Conservation (phyloP, 2,888 invertebrate species). For the Philereme transversata region DNA sequence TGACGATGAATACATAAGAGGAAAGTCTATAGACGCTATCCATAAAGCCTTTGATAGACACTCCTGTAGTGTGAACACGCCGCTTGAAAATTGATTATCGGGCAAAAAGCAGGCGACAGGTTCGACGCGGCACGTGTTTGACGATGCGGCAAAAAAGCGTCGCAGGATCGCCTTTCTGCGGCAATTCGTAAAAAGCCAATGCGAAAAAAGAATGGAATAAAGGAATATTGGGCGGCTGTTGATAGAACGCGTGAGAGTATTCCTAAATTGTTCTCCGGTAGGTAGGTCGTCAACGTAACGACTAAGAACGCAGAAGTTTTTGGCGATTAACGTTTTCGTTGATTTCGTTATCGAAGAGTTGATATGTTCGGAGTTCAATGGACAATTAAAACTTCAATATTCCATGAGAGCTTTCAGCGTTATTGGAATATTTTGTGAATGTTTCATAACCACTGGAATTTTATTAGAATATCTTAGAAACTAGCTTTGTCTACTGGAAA, state of each 20-base stretch:
- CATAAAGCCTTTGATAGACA: slow-evolving; percentile 18
- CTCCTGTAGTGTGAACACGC: slow-evolving; percentile 41
- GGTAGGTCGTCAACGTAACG: slow-evolving; percentile 1
- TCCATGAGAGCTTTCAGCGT: too few species aligned
- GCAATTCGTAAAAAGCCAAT: slow-evolving; percentile 37
- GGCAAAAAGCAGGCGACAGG: slow-evolving; percentile 55
- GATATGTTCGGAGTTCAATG: too few species aligned
- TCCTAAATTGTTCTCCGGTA: slow-evolving; percentile 11
- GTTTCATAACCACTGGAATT: too few species aligned
- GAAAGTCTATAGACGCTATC: neutral
- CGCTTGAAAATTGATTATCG: slow-evolving; percentile 55
- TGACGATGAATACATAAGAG: too few species aligned
- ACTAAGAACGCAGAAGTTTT: too few species aligned
- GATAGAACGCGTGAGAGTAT: slow-evolving; percentile 20
- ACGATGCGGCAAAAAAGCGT: slow-evolving; percentile 44
- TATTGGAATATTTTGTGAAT: too few species aligned
- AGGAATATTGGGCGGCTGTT: slow-evolving; percentile 13
- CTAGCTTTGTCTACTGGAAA: neutral
- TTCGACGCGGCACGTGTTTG: slow-evolving; percentile 61
- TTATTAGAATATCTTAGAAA: too few species aligned
- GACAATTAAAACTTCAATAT: too few species aligned
- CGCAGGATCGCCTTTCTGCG: slow-evolving; percentile 42
- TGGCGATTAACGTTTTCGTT: too few species aligned
- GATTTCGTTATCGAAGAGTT: too few species aligned
- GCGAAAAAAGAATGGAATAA: slow-evolving; percentile 24